Conservation (phyloP, 1,140 invertebrate species). For the Drosophila baimaii region DNA sequence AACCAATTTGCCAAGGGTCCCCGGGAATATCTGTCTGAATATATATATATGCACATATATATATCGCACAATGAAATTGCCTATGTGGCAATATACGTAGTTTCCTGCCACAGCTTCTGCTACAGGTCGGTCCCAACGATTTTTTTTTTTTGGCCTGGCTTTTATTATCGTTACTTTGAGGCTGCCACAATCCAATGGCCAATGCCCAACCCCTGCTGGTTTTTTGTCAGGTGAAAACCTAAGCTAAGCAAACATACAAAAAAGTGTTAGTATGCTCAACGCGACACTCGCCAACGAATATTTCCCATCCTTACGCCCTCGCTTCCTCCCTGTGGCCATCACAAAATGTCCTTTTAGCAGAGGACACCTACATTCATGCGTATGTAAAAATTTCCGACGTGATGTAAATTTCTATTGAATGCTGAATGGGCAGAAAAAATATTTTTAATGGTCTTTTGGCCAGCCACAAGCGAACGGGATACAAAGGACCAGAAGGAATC, state of each 20-base stretch:
- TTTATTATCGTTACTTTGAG: constrained; percentile 74
- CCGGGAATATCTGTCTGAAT: constrained; percentile 48
- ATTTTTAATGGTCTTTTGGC: constrained; percentile 77
- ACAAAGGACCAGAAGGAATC: constrained; percentile 43
- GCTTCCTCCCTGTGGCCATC: constrained; percentile 23
- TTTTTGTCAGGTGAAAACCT: constrained; percentile 65
- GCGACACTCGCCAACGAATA: constrained; percentile 45
- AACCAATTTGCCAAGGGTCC: constrained; percentile 67
- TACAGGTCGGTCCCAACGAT: constrained; percentile 15
- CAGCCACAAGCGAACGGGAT: constrained; percentile 32
- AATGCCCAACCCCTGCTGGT: constrained; percentile 22
- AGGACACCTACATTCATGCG: constrained; percentile 28
- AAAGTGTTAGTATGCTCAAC: constrained; percentile 79
- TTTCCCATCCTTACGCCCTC: neutral
- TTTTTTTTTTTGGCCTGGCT: constrained; percentile 24
- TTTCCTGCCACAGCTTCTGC: constrained; percentile 37
- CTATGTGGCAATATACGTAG: constrained; percentile 71
- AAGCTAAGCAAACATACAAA: constrained; percentile 70
- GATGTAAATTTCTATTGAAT: constrained; percentile 83
- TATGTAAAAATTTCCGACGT: constrained; percentile 78
- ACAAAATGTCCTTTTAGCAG: constrained; percentile 74
- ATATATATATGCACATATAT: constrained; percentile 50
- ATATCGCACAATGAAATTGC: constrained; percentile 71
- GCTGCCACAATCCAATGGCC: constrained; percentile 34
- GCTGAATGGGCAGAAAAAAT: constrained; percentile 81